Evolutionary conservation across 2,888 invertebrate species (phyloP).

Genomic region (Trilocha varians): DNA sequence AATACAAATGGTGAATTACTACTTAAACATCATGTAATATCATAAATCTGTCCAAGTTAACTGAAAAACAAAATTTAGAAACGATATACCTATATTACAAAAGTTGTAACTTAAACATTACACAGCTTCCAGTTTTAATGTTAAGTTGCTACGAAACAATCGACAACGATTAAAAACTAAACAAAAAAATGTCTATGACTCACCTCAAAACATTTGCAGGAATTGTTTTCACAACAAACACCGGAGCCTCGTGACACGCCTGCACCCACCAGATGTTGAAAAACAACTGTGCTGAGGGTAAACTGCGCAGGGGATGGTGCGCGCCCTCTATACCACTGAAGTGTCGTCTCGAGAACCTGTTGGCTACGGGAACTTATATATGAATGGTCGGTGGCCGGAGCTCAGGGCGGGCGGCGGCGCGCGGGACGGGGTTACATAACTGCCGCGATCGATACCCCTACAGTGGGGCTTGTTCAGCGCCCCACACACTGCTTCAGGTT

Average conservation of each 20-base stretch:
- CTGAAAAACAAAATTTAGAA: no score
- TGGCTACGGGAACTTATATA: constrained; percentile 38
- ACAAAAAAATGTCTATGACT: constrained; percentile 23
- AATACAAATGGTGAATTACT: no score
- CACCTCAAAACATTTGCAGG: constrained; percentile 61
- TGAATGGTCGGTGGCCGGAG: constrained; percentile 39
- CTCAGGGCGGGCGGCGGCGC: constrained; percentile 20
- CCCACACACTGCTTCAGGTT: constrained; percentile 32
- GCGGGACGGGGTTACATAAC: constrained; percentile 53
- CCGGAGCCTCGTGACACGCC: constrained; percentile 22
- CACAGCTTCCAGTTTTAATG: no score
- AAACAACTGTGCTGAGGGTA: constrained; percentile 45
- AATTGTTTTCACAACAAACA: constrained; percentile 42
- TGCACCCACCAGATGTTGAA: constrained; percentile 23
- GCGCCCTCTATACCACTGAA: constrained; percentile 27
- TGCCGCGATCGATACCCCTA: constrained; percentile 50
- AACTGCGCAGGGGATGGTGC: constrained; percentile 37
- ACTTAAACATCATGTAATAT: no score
- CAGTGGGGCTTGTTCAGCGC: constrained; percentile 34
- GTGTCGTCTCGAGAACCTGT: constrained; percentile 20
- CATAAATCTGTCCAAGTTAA: no score
- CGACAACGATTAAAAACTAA: no score
- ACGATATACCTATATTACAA: no score
- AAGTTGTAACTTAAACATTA: no score
- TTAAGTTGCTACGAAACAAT: no score